A percentile compares a stretch with the other conserved stretches of the same genome.
phyloP scores from a whole-genome alignment of 2,888 invertebrate genomes.

The Onchidella celtica region DNA sequence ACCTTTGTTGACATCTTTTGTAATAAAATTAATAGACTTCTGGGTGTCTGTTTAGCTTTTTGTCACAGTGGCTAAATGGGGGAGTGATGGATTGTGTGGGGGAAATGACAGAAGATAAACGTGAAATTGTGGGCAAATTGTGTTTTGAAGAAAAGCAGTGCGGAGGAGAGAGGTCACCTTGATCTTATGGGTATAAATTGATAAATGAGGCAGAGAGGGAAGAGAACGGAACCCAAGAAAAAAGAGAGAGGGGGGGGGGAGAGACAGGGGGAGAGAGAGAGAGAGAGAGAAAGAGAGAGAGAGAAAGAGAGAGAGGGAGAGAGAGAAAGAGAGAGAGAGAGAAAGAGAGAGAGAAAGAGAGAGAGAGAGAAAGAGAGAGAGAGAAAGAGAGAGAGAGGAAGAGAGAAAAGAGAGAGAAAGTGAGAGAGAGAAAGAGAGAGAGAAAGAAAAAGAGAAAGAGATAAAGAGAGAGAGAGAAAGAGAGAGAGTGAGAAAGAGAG shows the following conservation, averaged over 20 bases:
- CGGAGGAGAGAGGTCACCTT: too few relatives aligned
- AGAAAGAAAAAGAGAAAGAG: neutral
- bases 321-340: neutral
- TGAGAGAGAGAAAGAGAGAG: neutral
- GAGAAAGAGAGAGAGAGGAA: neutral
- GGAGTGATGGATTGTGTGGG: too few relatives aligned
- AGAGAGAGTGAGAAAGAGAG: neutral
- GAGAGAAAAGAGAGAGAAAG: neutral
- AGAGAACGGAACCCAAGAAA: neutral
- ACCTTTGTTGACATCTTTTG: too few relatives aligned
- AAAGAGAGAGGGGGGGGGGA: neutral
- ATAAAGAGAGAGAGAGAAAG: neutral
- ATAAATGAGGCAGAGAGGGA: neutral
- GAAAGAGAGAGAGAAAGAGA: neutral
- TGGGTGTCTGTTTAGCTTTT: too few relatives aligned
- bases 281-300: neutral
- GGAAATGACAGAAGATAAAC: too few relatives aligned
- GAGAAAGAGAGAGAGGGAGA: neutral
- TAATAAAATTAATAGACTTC: too few relatives aligned
- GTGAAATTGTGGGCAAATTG: too few relatives aligned
- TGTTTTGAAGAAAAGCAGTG: too few relatives aligned
- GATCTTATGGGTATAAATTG: too few relatives aligned
- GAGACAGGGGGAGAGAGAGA: neutral
- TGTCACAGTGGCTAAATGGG: too few relatives aligned
- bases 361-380: neutral